These are phyloP conservation scores for Megalops cyprinoides DNA, from an alignment of 2,797 vertebrate genomes.

Conservation along the genomic window DNA sequence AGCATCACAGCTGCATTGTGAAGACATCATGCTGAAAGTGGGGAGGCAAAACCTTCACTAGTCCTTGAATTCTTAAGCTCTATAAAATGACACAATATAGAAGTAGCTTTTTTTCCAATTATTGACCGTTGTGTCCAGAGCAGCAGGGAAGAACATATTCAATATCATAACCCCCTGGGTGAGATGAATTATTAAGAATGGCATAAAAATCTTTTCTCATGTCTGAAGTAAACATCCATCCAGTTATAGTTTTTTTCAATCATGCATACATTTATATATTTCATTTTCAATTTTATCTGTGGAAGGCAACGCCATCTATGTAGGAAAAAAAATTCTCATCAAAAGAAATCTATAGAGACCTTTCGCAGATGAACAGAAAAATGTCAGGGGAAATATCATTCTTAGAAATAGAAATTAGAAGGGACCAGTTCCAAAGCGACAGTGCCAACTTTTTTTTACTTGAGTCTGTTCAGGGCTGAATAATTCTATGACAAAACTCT, in stretches of 20 bases:
- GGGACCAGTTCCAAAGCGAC: too few relatives aligned
- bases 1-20: not conserved
- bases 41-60: not conserved
- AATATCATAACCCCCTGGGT: not conserved
- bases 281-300: not conserved
- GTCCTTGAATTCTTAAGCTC: not conserved
- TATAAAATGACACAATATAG: not conserved
- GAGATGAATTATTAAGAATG: not conserved
- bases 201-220: not conserved
- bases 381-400: too few relatives aligned
- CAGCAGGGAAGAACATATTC: not conserved
- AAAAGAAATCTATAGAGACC: too few relatives aligned
- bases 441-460: too few relatives aligned
- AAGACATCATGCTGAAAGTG: not conserved
- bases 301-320: too few relatives aligned
- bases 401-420: too few relatives aligned
- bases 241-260: not conserved
- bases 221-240: not conserved
- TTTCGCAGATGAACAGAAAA: too few relatives aligned
- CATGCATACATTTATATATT: not conserved
- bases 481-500: too few relatives aligned
- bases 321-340: too few relatives aligned
- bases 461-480: too few relatives aligned
- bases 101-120: not conserved
- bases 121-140: not conserved